A percentile compares a stretch with the other conserved stretches of the same genome.
Evolutionary conservation across 2,888 invertebrate genomes (phyloP).

Genomic region (Electrophaes corylata): DNA sequence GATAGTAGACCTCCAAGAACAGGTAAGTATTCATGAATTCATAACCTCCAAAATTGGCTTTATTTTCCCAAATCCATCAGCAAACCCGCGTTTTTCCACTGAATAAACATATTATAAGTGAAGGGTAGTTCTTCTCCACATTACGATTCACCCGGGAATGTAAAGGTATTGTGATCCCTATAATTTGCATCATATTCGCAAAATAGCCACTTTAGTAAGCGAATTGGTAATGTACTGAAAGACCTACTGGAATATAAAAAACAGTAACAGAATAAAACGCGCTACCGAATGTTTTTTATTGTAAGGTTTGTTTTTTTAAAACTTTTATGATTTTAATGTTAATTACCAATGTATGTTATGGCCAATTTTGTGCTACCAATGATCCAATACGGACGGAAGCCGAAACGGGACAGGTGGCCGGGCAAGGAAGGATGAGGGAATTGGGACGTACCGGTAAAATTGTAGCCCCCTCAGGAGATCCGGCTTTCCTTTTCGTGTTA

Average conservation of each 20-base stretch:
- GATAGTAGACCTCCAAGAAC: not conserved
- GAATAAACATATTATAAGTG: slow-evolving; percentile 19
- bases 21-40: slow-evolving; percentile 10
- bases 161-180: slow-evolving; percentile 21
- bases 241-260: not conserved
- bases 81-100: slow-evolving; percentile 8
- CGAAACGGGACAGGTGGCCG: not conserved
- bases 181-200: slow-evolving; percentile 14
- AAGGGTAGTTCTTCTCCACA: slow-evolving; percentile 15
- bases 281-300: too few relatives aligned
- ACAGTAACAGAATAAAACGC: too few relatives aligned
- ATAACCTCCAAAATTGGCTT: slow-evolving; percentile 11
- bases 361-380: not conserved
- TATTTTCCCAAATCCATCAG: slow-evolving; percentile 17
- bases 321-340: too few relatives aligned
- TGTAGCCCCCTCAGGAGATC: slow-evolving; percentile 9
- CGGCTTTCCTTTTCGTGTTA: slow-evolving; percentile 14
- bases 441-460: slow-evolving; percentile 4
- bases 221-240: not conserved
- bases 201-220: not conserved
- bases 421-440: slow-evolving; percentile 1
- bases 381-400: slow-evolving; percentile 1
- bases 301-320: too few relatives aligned
- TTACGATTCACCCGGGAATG: slow-evolving; percentile 20
- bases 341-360: too few relatives aligned